Conservation (phyloP, 2,113 vertebrate genomes). For the Cavia aperea region DNA sequence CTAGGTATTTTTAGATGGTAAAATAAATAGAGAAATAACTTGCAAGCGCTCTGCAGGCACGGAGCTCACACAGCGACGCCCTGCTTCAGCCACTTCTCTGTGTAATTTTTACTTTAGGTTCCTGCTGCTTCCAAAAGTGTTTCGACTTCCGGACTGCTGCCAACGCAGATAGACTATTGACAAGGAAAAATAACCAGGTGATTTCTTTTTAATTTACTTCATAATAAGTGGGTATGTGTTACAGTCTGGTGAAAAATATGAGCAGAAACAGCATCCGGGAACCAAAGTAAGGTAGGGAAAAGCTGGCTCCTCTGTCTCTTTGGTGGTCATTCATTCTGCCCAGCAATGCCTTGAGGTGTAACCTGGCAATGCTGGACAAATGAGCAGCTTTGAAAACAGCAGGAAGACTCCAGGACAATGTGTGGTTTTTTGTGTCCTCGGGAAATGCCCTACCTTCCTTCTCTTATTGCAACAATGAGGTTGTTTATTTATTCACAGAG, state of each 20-base stretch:
- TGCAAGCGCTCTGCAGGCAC: constrained; percentile 30
- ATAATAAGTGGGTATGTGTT: not conserved
- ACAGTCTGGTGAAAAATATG: not conserved
- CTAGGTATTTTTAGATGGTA: constrained; percentile 51
- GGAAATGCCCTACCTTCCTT: constrained; percentile 34
- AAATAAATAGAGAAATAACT: constrained; percentile 27
- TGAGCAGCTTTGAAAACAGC: not conserved
- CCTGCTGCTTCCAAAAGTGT: constrained; percentile 46
- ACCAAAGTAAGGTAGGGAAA: not conserved
- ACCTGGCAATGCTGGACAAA: not conserved
- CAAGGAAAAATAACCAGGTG: constrained; percentile 30
- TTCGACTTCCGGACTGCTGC: constrained; percentile 22
- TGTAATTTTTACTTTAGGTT: constrained; percentile 60
- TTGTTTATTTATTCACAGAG: constrained; percentile 34
- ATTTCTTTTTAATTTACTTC: constrained; percentile 46
- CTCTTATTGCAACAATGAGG: not conserved
- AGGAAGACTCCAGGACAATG: not conserved
- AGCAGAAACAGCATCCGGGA: not conserved
- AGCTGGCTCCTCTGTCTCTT: not conserved
- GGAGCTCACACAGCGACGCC: not conserved
- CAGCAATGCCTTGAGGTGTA: not conserved
- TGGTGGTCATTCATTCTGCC: not conserved
- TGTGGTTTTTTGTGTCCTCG: not conserved
- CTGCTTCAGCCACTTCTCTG: constrained; percentile 34
- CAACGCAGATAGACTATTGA: constrained; percentile 32